Conservation (phyloP, 2,797 vertebrate species). For the Apogon hyalosoma region DNA sequence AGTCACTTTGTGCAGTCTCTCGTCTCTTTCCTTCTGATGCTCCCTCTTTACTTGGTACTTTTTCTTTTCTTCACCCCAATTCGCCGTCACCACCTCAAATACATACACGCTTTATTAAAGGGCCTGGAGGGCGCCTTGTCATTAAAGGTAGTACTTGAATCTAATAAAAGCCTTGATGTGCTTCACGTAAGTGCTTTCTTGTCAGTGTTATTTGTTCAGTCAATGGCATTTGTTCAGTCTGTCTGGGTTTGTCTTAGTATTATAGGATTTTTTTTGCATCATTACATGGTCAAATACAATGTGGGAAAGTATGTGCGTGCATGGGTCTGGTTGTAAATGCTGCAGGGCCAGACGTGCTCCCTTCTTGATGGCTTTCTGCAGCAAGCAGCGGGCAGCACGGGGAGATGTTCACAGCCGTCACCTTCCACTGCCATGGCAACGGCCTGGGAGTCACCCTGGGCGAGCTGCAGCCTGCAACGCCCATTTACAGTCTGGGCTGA, state of each 20-base stretch:
- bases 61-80: conserved; percentile 6
- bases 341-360: conserved; percentile 29
- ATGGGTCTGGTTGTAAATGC: conserved; percentile 4
- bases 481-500: conserved; percentile 50
- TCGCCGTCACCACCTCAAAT: conserved; percentile 1
- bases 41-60: conserved; percentile 5
- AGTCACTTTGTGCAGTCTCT: conserved; percentile 44
- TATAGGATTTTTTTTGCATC: background rate
- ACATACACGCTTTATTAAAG: background rate
- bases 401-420: conserved; percentile 47
- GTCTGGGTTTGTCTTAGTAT: background rate
- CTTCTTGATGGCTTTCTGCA: conserved; percentile 25
- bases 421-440: conserved; percentile 72
- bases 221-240: background rate
- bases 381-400: conserved; percentile 6
- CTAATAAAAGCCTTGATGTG: conserved; percentile 1
- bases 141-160: conserved; percentile 5
- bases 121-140: conserved; percentile 8
- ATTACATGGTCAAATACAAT: background rate
- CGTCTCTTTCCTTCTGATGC: conserved; percentile 30
- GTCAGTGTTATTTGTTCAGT: background rate
- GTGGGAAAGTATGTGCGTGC: background rate
- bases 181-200: background rate
- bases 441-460: conserved; percentile 64
- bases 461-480: conserved; percentile 19